Conservation (phyloP, 2,797 vertebrate genomes). For the Bradypodion pumilum region DNA sequence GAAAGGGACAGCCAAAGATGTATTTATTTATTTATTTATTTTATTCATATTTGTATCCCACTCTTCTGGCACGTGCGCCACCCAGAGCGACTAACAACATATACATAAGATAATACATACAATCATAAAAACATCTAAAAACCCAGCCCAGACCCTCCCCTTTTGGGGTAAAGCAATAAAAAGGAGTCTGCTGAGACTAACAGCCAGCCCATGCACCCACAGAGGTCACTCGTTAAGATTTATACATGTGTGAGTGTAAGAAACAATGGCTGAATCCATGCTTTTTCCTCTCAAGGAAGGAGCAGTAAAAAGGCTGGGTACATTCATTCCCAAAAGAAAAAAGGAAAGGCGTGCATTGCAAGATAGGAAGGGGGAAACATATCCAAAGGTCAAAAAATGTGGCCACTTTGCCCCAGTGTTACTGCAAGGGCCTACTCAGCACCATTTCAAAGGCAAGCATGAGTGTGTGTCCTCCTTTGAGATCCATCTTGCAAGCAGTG, state of each 20-base stretch:
- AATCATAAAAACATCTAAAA: too few relatives aligned
- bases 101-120: too few relatives aligned
- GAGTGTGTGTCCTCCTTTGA: not conserved
- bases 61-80: too few relatives aligned
- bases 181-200: not conserved
- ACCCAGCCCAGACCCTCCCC: too few relatives aligned
- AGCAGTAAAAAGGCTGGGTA: not conserved
- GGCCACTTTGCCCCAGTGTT: rapidly evolving
- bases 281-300: not conserved
- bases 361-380: not conserved
- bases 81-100: too few relatives aligned
- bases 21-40: too few relatives aligned
- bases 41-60: too few relatives aligned
- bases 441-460: not conserved
- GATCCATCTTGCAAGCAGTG: not conserved
- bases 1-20: too few relatives aligned
- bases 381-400: not conserved
- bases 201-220: not conserved
- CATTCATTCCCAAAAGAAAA: not conserved
- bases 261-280: not conserved
- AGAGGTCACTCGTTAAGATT: not conserved
- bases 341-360: not conserved
- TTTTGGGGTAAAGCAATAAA: too few relatives aligned
- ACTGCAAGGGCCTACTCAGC: not conserved
- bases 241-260: not conserved